Base-by-base conservation (phyloP, 1,140 invertebrate species). In the Magallana angulata region DNA sequence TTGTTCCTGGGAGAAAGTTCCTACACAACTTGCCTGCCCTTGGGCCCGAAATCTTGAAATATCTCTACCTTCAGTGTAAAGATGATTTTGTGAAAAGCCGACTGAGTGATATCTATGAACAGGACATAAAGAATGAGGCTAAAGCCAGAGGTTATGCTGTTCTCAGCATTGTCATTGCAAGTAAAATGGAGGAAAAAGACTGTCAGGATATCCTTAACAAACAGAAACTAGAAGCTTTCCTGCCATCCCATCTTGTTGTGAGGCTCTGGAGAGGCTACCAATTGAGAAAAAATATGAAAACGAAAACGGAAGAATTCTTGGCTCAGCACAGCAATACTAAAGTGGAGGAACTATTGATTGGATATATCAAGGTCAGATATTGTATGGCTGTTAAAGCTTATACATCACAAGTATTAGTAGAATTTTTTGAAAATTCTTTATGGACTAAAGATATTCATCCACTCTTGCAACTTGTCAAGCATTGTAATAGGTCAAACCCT, bases 111-210 rank as follows among this genome's bases (percentile, higher is more conserved):
- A 80, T 84, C 36, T 89, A 81, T 68, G 82, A 62, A n/a, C 57
- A 81, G 59, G 71, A 59, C 8, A 62, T 84, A 60, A 62, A 36
- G 16, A 84, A 84, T 5, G 59, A 80, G 30, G 18, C 57, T 14
- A 89, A 86, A 84, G 82, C 81, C 24, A 82, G 88, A 24, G 88
- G 88, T 11, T 62, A 83, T n/a, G 88, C 85, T 24, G 88, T 89
- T 2, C 62, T 89, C 30, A 82, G 85, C n/a, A 12, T 89, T 7
- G n/a, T 84, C 12, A 86, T 87, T 59, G 59, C 80, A 16, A 87
- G 57, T 24, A 81, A 82, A 56, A 18, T 82, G 58, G 24, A 87
- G 56, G 59, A 82, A 56, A 87, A 87, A 87, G 12, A 81, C 82
- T 58, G 18, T 58, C 76, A 64, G 7, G 12, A 18, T n/a, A 30